Conservation (phyloP, 2,888 invertebrate species). For the Acanthococcus lagerstroemiae region DNA sequence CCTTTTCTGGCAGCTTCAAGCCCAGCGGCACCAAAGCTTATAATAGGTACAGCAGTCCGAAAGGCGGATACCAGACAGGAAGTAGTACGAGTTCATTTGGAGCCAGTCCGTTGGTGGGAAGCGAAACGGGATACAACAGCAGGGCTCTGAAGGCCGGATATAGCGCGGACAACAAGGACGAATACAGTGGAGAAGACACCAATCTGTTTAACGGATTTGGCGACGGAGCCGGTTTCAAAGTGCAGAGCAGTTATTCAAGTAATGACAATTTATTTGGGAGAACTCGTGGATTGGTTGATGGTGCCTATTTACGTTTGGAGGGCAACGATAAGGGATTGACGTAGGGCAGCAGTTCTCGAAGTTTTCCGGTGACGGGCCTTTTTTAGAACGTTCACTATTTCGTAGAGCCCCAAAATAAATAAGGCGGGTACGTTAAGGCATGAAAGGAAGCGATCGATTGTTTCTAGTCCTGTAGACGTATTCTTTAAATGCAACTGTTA, state of each 20-base stretch:
- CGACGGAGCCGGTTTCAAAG: slow-evolving; percentile 27
- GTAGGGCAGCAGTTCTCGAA: no score
- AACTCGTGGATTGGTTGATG: neutral
- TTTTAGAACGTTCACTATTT: no score
- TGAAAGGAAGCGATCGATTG: no score
- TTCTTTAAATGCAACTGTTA: no score
- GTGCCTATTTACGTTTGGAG: no score
- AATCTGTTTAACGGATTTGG: slow-evolving; percentile 12
- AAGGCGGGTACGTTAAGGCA: no score
- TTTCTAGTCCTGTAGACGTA: no score
- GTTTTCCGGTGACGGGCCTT: no score
- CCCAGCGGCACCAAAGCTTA: slow-evolving; percentile 16
- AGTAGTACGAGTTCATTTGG: neutral
- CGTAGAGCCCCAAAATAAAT: no score
- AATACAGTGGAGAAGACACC: slow-evolving; percentile 16
- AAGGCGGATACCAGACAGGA: neutral
- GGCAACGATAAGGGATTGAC: no score
- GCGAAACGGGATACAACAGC: slow-evolving; percentile 15
- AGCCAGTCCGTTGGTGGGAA: neutral
- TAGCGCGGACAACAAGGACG: neutral
- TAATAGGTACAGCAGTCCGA: slow-evolving; percentile 9
- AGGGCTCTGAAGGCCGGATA: slow-evolving; percentile 24
- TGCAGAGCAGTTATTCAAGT: slow-evolving; percentile 30
- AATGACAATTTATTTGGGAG: neutral
- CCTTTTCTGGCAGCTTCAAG: slow-evolving; percentile 1